Conservation (phyloP, 2,888 invertebrate species). For the Imbricaverruca yamaguchii region DNA sequence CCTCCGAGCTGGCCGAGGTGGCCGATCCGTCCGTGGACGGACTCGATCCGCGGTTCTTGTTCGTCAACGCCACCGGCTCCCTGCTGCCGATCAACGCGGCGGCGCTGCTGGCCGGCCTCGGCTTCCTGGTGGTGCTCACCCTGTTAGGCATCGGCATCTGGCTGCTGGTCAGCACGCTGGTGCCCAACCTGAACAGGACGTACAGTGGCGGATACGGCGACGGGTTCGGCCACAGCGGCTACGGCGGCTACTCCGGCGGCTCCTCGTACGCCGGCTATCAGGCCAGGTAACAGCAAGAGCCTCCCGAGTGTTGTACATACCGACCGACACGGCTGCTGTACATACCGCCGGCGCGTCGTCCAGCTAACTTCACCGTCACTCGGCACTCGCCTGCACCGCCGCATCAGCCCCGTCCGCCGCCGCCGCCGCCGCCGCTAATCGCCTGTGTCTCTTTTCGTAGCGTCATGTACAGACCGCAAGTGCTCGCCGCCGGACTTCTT, state of each 20-base stretch:
- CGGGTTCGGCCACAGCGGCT: background rate
- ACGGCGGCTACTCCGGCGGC: background rate
- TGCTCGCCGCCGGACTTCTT: background rate
- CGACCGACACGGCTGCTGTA: background rate
- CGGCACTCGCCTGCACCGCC: background rate
- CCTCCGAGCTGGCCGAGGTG: background rate
- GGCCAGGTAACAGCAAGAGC: conserved; percentile 8
- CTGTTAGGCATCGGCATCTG: conserved; percentile 13
- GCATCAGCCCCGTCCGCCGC: background rate
- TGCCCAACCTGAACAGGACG: background rate
- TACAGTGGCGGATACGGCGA: background rate
- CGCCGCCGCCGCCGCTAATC: background rate
- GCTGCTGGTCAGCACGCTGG: background rate
- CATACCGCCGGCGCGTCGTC: background rate
- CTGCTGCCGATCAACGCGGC: background rate
- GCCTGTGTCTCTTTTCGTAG: background rate
- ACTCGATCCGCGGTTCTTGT: conserved; percentile 3
- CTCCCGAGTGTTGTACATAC: background rate
- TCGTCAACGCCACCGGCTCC: background rate
- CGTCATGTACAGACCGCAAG: background rate
- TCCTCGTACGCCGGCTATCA: conserved; percentile 9
- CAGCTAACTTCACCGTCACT: background rate
- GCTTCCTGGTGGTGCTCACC: background rate
- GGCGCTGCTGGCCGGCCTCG: background rate
- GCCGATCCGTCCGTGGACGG: background rate